Evolutionary conservation across 1,140 invertebrate genomes (phyloP).

Genomic region (Varroa destructor): DNA sequence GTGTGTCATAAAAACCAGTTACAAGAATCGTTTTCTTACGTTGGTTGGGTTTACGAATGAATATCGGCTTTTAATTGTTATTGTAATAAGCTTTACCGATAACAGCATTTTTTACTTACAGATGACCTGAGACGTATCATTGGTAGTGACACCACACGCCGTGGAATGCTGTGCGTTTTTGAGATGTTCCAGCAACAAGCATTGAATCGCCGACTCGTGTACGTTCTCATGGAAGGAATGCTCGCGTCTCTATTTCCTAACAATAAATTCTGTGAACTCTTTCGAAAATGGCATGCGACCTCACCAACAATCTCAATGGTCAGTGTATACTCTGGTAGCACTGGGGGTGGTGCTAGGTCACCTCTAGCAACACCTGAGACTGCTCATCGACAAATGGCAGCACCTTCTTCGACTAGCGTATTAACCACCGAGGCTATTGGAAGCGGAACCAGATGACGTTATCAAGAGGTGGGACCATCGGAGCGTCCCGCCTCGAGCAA

Average conservation of each 20-base stretch:
- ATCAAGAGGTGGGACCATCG: constrained; percentile 23
- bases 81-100: constrained; percentile 17
- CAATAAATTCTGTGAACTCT: constrained; percentile 51
- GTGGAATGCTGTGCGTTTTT: constrained; percentile 73
- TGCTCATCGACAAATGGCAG: constrained; percentile 16
- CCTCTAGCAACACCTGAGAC: constrained; percentile 12
- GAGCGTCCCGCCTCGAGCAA: constrained; percentile 11
- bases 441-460: constrained; percentile 15
- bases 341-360: constrained; percentile 14
- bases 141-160: constrained; percentile 70
- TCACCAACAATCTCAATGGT: constrained; percentile 26
- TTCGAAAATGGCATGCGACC: constrained; percentile 51
- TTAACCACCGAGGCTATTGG: not conserved
- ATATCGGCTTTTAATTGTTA: not conserved
- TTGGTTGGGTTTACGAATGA: too few species aligned
- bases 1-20: too few species aligned
- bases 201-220: constrained; percentile 68
- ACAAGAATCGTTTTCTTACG: too few species aligned
- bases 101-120: constrained; percentile 41
- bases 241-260: constrained; percentile 60
- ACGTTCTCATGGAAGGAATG: constrained; percentile 72
- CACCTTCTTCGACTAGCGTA: not conserved
- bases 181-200: constrained; percentile 68
- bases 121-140: constrained; percentile 83
- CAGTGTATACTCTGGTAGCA: not conserved